A percentile compares a stretch with the other conserved stretches of the same genome.
Evolutionary conservation across 1,140 invertebrate species (phyloP).

Genomic region (Danaus plexippus): DNA sequence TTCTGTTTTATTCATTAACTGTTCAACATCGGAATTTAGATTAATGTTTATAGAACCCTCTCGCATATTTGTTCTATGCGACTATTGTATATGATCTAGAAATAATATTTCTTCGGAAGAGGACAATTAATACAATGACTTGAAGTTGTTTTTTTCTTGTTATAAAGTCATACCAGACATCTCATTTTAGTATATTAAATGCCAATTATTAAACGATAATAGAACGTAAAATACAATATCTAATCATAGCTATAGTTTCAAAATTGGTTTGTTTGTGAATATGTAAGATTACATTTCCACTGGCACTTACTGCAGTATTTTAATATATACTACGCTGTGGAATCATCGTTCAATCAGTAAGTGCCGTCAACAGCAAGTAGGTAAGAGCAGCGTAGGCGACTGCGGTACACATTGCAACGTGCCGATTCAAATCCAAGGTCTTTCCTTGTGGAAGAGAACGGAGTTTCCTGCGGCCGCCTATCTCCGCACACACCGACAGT

Average conservation of each 20-base stretch:
- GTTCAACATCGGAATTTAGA: constrained; percentile 19
- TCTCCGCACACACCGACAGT: constrained; percentile 60
- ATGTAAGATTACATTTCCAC: constrained; percentile 10
- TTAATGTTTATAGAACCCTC: constrained; percentile 7
- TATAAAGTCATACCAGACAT: too few relatives aligned
- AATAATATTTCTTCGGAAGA: too few relatives aligned
- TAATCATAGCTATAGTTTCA: too few relatives aligned
- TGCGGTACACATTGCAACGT: constrained; percentile 67
- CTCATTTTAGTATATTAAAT: too few relatives aligned
- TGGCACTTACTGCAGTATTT: constrained; percentile 18
- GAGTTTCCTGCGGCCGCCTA: constrained; percentile 71
- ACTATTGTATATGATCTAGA: too few relatives aligned
- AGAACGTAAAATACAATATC: too few relatives aligned
- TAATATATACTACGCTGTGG: constrained; percentile 36
- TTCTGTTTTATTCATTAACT: constrained; percentile 51
- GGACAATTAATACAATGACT: too few relatives aligned
- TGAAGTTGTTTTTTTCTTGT: too few relatives aligned
- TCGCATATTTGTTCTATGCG: too few relatives aligned
- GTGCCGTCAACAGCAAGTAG: constrained; percentile 47
- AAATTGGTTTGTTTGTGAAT: too few relatives aligned
- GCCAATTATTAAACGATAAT: too few relatives aligned
- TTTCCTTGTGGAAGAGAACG: constrained; percentile 74
- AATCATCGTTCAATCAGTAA: constrained; percentile 56
- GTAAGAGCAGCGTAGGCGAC: constrained; percentile 65
- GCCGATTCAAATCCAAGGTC: constrained; percentile 70